A percentile compares a stretch with the other conserved stretches of the same genome.
These are phyloP conservation scores for Drosophila ohnishii DNA, from an alignment of 1,140 invertebrate species.

Conservation along the genomic window DNA sequence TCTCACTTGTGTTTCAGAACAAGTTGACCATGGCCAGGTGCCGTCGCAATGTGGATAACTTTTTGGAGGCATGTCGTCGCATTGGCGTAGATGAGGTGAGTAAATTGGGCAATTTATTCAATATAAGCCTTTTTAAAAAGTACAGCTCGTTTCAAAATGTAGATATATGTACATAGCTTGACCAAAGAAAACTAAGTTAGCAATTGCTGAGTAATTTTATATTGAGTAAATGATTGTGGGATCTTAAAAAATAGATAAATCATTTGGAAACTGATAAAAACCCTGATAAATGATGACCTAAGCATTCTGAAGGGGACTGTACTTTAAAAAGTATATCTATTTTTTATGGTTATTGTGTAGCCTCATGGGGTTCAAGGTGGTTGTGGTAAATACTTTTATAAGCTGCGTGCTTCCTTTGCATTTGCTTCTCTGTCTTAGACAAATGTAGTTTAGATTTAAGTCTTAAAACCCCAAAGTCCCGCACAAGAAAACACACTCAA, in stretches of 20 bases:
- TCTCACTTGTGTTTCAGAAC: slow-evolving; percentile 86
- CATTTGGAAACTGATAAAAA: not conserved
- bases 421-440: slow-evolving; percentile 20
- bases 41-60: slow-evolving; percentile 97
- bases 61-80: slow-evolving; percentile 95
- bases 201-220: not conserved
- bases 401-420: slow-evolving; percentile 35
- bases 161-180: not conserved
- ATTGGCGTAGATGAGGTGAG: slow-evolving; percentile 97
- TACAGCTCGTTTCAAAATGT: slow-evolving; percentile 12
- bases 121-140: not conserved
- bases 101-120: slow-evolving; percentile 30
- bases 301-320: slow-evolving; percentile 1
- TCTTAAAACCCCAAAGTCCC: slow-evolving; percentile 6
- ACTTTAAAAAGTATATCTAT: not conserved
- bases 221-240: not conserved
- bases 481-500: slow-evolving; percentile 17
- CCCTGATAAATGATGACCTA: not conserved
- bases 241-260: not conserved
- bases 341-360: slow-evolving; percentile 9
- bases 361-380: slow-evolving; percentile 7
- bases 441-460: slow-evolving; percentile 41
- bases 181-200: not conserved
- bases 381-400: slow-evolving; percentile 29
- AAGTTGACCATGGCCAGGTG: slow-evolving; percentile 96